Conservation (phyloP, 2,797 vertebrate genomes). For the Catharus ustulatus region DNA sequence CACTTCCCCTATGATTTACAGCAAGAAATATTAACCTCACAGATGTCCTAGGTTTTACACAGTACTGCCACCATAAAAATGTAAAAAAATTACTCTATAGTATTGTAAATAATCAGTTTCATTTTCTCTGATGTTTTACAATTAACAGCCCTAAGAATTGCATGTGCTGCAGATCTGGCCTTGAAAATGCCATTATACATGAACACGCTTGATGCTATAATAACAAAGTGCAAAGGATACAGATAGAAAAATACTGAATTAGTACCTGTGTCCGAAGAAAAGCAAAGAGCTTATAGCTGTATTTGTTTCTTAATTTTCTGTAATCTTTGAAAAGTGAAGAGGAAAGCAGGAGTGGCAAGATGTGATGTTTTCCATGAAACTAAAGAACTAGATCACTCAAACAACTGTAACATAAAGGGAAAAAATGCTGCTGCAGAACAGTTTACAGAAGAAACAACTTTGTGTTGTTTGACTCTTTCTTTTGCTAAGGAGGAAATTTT, state of each 20-base stretch:
- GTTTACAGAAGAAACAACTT: neutral
- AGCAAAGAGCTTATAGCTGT: neutral
- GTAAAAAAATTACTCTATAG: neutral
- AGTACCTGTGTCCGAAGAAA: neutral
- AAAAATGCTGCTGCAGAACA: neutral
- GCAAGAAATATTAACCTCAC: neutral
- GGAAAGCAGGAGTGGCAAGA: neutral
- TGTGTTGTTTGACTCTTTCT: neutral
- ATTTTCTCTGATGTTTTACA: neutral
- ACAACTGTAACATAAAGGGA: neutral
- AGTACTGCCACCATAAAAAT: neutral
- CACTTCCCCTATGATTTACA: neutral
- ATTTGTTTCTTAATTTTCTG: neutral
- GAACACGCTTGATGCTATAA: neutral
- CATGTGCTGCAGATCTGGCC: neutral
- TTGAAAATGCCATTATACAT: neutral
- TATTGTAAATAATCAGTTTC: neutral
- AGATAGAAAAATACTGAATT: neutral
- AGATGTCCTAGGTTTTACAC: neutral
- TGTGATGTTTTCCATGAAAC: neutral
- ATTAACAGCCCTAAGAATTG: neutral
- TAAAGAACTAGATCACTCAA: neutral
- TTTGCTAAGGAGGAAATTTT: neutral
- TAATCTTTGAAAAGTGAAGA: neutral
- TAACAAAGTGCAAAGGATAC: neutral